Percentiles rank a stretch among this genome's conserved stretches.
phyloP scores from a whole-genome alignment of 2,888 invertebrate species.

The Stegana nigrithorax region DNA sequence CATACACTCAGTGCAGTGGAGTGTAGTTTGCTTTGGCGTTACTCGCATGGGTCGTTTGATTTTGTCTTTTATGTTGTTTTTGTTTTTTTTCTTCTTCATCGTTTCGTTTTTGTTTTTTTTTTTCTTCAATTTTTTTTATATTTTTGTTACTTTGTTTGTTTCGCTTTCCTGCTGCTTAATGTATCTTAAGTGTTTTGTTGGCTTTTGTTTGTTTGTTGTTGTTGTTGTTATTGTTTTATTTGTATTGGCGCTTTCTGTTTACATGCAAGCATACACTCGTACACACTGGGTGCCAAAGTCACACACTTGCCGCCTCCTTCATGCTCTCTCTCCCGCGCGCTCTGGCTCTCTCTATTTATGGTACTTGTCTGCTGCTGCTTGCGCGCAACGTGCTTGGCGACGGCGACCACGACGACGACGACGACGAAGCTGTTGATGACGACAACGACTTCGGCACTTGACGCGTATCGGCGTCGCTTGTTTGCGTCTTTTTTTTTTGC shows the following conservation, averaged over 20 bases:
- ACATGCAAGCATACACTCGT: background rate
- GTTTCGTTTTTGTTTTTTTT: background rate
- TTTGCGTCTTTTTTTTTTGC: too few relatives aligned
- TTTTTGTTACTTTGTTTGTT: background rate
- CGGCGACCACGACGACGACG: conserved; percentile 1
- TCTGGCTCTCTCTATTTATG: background rate
- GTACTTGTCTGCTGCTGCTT: background rate
- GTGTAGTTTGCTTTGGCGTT: too few relatives aligned
- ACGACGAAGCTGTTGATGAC: background rate
- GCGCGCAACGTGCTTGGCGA: background rate
- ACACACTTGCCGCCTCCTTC: background rate
- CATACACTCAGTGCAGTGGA: background rate
- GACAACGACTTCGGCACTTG: conserved; percentile 19
- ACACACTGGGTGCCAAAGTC: background rate
- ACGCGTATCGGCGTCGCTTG: conserved; percentile 19
- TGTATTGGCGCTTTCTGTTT: conserved; percentile 8
- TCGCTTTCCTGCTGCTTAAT: conserved; percentile 6
- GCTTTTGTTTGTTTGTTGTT: conserved; percentile 4
- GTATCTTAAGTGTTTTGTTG: conserved; percentile 18
- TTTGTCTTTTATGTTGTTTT: too few relatives aligned
- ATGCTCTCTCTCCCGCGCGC: background rate
- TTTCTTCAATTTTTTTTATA: background rate
- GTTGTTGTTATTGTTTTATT: conserved; percentile 3
- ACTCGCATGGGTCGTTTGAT: too few relatives aligned
- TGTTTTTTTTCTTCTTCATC: too few relatives aligned